phyloP scores from a whole-genome alignment of 1,140 invertebrate species.

The Helicoverpa armigera region DNA sequence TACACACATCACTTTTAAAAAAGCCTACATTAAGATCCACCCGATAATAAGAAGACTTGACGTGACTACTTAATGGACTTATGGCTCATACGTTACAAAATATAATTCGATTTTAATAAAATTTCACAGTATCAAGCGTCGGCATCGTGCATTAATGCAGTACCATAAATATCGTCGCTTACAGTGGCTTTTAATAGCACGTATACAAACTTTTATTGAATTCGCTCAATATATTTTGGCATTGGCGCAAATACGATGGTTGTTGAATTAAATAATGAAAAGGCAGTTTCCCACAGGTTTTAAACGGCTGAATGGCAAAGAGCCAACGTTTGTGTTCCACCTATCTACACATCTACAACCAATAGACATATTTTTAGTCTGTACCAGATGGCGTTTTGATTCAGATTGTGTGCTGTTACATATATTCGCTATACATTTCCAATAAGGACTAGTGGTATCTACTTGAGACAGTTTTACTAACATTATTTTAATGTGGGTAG shows the following conservation, averaged over 20 bases:
- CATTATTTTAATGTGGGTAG: not conserved
- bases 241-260: conserved; percentile 74
- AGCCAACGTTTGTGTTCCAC: conserved; percentile 67
- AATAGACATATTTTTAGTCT: conserved; percentile 53
- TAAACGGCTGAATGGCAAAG: conserved; percentile 71
- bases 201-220: conserved; percentile 68
- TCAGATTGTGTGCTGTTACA: conserved; percentile 25
- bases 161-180: conserved; percentile 53
- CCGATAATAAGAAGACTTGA: conserved; percentile 4
- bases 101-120: conserved; percentile 35
- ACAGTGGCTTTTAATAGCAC: conserved; percentile 56
- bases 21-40: conserved; percentile 2
- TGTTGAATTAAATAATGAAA: conserved; percentile 81
- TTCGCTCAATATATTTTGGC: conserved; percentile 72
- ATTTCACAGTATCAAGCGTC: conserved; percentile 37
- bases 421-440: conserved; percentile 13
- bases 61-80: conserved; percentile 29
- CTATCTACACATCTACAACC: conserved; percentile 44
- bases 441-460: conserved; percentile 13
- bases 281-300: conserved; percentile 75
- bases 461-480: not conserved
- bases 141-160: conserved; percentile 45
- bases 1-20: not conserved
- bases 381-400: conserved; percentile 48
- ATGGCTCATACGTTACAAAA: conserved; percentile 26